Percentiles rank a stretch among this genome's conserved stretches.
Evolutionary conservation across 1,140 invertebrate genomes (phyloP).

Genomic region (Megalonaias nervosa): DNA sequence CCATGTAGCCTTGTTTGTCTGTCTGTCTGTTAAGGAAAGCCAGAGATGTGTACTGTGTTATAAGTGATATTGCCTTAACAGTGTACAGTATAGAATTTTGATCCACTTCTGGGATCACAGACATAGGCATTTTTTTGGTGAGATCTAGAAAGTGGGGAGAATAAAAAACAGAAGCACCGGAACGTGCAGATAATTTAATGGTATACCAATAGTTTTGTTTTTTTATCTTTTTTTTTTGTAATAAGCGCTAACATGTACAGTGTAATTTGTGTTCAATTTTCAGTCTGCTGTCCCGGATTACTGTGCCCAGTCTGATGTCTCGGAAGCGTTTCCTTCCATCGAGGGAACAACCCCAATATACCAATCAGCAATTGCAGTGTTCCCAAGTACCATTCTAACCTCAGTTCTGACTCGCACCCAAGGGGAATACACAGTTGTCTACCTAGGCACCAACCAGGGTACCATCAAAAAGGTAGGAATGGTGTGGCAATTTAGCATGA

Average conservation of each 20-base stretch:
- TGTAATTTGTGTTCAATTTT: conserved; percentile 1
- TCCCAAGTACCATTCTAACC: conserved; percentile 27
- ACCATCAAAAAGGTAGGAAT: conserved; percentile 41
- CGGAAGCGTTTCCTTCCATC: conserved; percentile 47
- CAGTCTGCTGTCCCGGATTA: conserved; percentile 33
- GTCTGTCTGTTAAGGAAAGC: too few relatives aligned
- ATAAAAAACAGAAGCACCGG: not conserved
- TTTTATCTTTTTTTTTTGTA: too few relatives aligned
- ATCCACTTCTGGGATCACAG: too few relatives aligned
- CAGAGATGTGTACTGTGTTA: too few relatives aligned
- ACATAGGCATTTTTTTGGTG: too few relatives aligned
- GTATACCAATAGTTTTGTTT: too few relatives aligned
- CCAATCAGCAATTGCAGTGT: conserved; percentile 26
- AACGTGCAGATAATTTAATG: not conserved
- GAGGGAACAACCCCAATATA: conserved; percentile 39
- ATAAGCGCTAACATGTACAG: not conserved
- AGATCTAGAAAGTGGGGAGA: not conserved
- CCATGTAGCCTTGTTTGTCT: too few relatives aligned
- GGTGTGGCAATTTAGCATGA: not conserved
- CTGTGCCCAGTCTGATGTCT: conserved; percentile 39
- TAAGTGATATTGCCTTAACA: too few relatives aligned
- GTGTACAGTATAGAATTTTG: too few relatives aligned
- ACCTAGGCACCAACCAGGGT: conserved; percentile 41
- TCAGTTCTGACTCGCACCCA: conserved; percentile 32
- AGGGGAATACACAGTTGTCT: conserved; percentile 28